phyloP scores from a whole-genome alignment of 2,888 invertebrate species.

The Callimorpha dominula region DNA sequence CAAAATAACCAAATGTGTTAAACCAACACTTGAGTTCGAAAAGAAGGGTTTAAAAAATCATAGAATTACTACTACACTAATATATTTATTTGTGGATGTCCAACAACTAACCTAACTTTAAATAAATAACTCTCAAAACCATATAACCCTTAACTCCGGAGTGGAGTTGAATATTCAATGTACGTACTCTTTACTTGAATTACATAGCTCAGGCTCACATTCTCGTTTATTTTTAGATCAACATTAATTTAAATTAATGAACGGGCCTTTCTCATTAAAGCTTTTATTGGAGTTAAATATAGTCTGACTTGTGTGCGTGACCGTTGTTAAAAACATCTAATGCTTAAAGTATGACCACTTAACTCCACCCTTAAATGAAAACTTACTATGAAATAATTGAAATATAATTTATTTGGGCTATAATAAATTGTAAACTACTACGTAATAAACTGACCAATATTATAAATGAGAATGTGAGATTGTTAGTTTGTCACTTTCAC shows the following conservation, averaged over 20 bases:
- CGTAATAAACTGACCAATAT: neutral
- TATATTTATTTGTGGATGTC: neutral
- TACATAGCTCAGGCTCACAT: neutral
- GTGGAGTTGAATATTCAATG: neutral
- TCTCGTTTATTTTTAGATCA: constrained; percentile 6
- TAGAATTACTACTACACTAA: neutral
- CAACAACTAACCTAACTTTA: neutral
- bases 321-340: constrained; percentile 21
- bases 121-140: too few relatives aligned
- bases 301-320: constrained; percentile 25
- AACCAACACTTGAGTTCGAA: neutral
- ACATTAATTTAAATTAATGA: constrained; percentile 32
- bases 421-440: neutral
- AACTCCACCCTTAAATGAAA: neutral
- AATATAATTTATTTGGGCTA: neutral
- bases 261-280: constrained; percentile 46
- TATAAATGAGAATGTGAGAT: neutral
- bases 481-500: neutral
- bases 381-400: neutral
- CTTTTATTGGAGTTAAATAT: constrained; percentile 36
- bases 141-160: neutral
- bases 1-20: neutral
- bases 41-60: neutral
- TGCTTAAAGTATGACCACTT: neutral
- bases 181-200: neutral